Percentiles rank a stretch among this genome's conserved stretches.
Conservation (phyloP, 2,888 invertebrate species). For the Orchestes rusci region DNA sequence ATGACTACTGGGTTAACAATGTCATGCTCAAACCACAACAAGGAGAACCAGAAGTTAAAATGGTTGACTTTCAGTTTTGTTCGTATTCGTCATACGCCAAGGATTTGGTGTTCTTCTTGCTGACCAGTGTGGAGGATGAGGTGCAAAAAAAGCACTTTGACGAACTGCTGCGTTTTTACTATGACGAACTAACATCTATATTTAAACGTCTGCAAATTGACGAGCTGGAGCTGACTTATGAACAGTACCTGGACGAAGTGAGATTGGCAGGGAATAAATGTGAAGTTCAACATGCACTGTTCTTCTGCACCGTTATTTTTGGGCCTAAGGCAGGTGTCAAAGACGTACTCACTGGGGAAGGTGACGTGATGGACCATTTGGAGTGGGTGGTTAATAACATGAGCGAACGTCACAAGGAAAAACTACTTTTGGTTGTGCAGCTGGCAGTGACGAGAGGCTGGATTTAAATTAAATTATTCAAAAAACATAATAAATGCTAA, state of each 20-base stretch:
- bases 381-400: constrained; percentile 4
- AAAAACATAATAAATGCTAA: no score
- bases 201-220: background rate
- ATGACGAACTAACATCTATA: constrained; percentile 2
- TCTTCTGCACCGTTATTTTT: constrained; percentile 6
- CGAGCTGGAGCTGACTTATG: constrained; percentile 6
- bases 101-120: constrained; percentile 15
- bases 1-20: constrained; percentile 17
- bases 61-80: constrained; percentile 15
- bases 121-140: constrained; percentile 12
- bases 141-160: constrained; percentile 11
- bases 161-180: constrained; percentile 11
- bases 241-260: constrained; percentile 4
- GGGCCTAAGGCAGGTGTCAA: background rate
- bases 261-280: background rate
- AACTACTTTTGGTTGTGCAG: background rate
- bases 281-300: constrained; percentile 4
- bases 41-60: constrained; percentile 6
- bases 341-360: constrained; percentile 1
- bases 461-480: no score
- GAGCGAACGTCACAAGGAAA: constrained; percentile 1
- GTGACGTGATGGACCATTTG: constrained; percentile 6
- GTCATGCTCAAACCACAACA: constrained; percentile 9
- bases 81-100: constrained; percentile 5
- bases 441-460: constrained; percentile 2